A percentile compares a stretch with the other conserved stretches of the same genome.
These are phyloP conservation scores for Bombus waltoni DNA, from an alignment of 1,140 invertebrate genomes.

Conservation along the genomic window DNA sequence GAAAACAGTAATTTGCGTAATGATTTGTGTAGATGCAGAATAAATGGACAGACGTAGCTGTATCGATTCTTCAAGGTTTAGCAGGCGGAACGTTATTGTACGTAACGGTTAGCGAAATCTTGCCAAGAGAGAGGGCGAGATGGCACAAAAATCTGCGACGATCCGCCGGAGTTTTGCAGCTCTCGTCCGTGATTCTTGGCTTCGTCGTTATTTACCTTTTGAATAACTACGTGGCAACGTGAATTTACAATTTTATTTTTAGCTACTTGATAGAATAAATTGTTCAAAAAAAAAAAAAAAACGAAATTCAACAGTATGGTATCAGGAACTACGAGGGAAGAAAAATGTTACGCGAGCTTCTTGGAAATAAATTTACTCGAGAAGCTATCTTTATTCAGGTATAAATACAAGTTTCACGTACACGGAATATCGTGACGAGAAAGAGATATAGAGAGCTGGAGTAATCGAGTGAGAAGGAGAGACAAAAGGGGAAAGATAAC, in stretches of 20 bases:
- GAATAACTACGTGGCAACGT: constrained; percentile 81
- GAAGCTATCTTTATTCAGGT: not conserved
- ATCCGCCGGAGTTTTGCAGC: constrained; percentile 85
- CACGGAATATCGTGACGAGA: not conserved
- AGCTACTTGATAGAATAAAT: not conserved
- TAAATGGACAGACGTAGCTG: constrained; percentile 48
- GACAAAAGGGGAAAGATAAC: not conserved
- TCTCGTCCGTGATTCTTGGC: constrained; percentile 83
- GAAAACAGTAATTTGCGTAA: not conserved
- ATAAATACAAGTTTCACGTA: not conserved
- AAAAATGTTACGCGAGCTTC: not conserved
- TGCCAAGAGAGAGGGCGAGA: constrained; percentile 89
- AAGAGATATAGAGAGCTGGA: not conserved
- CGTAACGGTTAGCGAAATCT: constrained; percentile 95
- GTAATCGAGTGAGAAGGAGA: not conserved
- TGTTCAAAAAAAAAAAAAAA: not conserved
- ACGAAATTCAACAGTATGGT: not conserved
- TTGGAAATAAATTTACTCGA: not conserved
- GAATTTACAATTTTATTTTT: not conserved
- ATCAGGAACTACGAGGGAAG: not conserved
- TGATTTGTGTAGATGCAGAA: constrained; percentile 47
- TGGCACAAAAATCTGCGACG: constrained; percentile 84
- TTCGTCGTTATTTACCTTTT: constrained; percentile 85
- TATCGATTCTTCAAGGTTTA: constrained; percentile 84
- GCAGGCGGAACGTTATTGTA: constrained; percentile 96